These are phyloP conservation scores for Enteromius viviparus DNA, from an alignment of 2,797 vertebrate genomes.

Conservation along the genomic window DNA sequence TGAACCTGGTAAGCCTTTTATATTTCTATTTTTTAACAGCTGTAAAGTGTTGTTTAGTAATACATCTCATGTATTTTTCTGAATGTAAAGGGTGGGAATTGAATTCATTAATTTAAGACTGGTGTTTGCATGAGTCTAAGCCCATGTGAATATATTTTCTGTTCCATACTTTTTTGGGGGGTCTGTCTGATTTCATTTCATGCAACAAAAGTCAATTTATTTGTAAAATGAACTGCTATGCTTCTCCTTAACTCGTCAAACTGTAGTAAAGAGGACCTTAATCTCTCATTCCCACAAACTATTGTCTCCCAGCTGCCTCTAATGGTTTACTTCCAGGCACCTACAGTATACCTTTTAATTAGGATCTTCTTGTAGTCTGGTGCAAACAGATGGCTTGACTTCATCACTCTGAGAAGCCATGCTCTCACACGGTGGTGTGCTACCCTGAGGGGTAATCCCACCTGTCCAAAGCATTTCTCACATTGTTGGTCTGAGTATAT, in stretches of 20 bases:
- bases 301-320: slow-evolving; percentile 36
- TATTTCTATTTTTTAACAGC: not conserved
- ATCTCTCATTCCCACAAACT: slow-evolving; percentile 42
- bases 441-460: slow-evolving; percentile 72
- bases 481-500: slow-evolving; percentile 61
- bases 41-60: not conserved
- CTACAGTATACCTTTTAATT: slow-evolving; percentile 76
- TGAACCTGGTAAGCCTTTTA: slow-evolving; percentile 71
- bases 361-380: slow-evolving; percentile 68
- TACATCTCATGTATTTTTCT: not conserved
- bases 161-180: not conserved
- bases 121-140: not conserved
- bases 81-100: not conserved
- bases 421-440: slow-evolving; percentile 61
- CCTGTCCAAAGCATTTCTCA: slow-evolving; percentile 71
- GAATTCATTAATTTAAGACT: not conserved
- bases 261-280: not conserved
- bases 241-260: not conserved
- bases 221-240: not conserved
- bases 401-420: slow-evolving; percentile 70
- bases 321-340: slow-evolving; percentile 54
- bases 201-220: not conserved
- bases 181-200: not conserved
- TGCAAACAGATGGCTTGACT: slow-evolving; percentile 76
- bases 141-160: not conserved